Evolutionary conservation across 2,888 invertebrate genomes (phyloP).

Genomic region (Hydrotaea cyrtoneurina): DNA sequence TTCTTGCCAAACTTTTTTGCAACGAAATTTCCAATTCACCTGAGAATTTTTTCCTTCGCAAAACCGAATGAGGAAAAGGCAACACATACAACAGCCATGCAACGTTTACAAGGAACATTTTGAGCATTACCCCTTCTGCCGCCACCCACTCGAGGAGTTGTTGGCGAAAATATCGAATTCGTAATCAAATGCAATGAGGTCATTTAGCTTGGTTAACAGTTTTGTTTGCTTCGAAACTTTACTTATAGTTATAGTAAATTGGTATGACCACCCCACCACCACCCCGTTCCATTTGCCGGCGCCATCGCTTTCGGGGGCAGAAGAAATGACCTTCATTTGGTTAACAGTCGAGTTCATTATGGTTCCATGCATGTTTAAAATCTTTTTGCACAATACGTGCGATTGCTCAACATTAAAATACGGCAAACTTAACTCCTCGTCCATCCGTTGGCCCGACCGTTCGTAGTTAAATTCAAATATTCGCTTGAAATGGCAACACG

Average conservation of each 20-base stretch:
- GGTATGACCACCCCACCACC: too few species aligned
- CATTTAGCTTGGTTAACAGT: conserved; percentile 63
- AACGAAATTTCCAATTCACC: conserved; percentile 55
- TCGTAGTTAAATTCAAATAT: conserved; percentile 5
- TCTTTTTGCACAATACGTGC: conserved; percentile 27
- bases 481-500: not conserved
- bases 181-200: conserved; percentile 65
- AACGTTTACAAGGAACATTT: conserved; percentile 15
- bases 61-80: conserved; percentile 35
- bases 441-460: not conserved
- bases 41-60: conserved; percentile 45
- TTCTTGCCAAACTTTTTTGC: conserved; percentile 31
- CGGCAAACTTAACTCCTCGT: not conserved
- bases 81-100: conserved; percentile 9
- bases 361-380: conserved; percentile 26
- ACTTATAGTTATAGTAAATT: conserved; percentile 1
- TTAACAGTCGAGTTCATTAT: conserved; percentile 45
- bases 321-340: conserved; percentile 31
- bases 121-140: not conserved
- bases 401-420: conserved; percentile 21
- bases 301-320: not conserved
- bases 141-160: not conserved
- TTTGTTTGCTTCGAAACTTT: conserved; percentile 35
- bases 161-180: not conserved
- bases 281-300: too few species aligned